These are phyloP conservation scores for Planiliza haematocheilus DNA, from an alignment of 2,113 vertebrate genomes.

Conservation along the genomic window DNA sequence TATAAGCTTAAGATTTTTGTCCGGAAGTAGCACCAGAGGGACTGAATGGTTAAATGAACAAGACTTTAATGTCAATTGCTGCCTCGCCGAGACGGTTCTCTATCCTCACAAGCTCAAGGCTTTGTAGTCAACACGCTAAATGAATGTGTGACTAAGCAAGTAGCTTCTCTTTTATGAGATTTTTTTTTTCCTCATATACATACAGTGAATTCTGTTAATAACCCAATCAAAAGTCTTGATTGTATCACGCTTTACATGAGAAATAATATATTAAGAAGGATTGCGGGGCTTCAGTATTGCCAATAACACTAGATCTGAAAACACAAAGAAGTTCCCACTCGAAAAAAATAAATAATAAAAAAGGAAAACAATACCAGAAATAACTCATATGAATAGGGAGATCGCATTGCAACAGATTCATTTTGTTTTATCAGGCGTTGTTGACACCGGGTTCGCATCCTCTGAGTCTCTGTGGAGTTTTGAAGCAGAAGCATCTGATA, in stretches of 20 bases:
- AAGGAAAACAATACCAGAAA: slow-evolving; percentile 22
- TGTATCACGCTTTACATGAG: slow-evolving; percentile 23
- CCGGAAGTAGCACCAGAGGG: slow-evolving; percentile 23
- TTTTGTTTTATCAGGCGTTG: slow-evolving; percentile 28
- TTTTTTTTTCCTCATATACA: slow-evolving; percentile 57
- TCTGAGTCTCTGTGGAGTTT: slow-evolving; percentile 12
- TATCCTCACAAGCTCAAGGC: slow-evolving; percentile 54
- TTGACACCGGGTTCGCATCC: slow-evolving; percentile 11
- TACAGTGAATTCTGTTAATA: slow-evolving; percentile 48
- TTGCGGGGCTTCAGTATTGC: slow-evolving; percentile 30
- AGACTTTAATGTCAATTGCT: slow-evolving; percentile 51
- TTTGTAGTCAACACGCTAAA: slow-evolving; percentile 55
- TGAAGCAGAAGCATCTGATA: slow-evolving; percentile 39
- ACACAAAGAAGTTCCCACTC: not conserved
- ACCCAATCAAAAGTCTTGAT: slow-evolving; percentile 27
- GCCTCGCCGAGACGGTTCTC: slow-evolving; percentile 37
- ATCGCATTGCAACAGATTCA: slow-evolving; percentile 3
- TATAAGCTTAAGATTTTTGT: slow-evolving; percentile 45
- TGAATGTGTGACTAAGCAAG: slow-evolving; percentile 57
- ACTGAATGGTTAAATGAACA: slow-evolving; percentile 63
- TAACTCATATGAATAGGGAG: slow-evolving; percentile 6
- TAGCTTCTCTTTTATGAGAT: slow-evolving; percentile 67
- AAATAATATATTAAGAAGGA: slow-evolving; percentile 40
- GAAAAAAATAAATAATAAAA: slow-evolving; percentile 1
- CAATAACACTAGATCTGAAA: slow-evolving; percentile 7